Evolutionary conservation across 2,797 vertebrate species (phyloP).

Genomic region (Etheostoma perlongum): DNA sequence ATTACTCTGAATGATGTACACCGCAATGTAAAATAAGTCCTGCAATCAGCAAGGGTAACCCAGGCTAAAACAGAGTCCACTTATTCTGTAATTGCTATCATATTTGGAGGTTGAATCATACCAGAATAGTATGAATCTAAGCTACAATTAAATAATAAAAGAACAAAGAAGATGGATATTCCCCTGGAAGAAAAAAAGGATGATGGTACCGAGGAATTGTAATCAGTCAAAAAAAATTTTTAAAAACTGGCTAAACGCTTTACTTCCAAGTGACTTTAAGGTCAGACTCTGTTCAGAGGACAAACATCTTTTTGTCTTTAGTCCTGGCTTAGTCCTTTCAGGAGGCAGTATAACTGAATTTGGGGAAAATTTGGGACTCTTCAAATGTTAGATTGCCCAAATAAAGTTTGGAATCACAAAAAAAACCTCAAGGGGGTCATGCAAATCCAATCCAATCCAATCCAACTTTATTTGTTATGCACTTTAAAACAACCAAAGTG

Average conservation of each 20-base stretch:
- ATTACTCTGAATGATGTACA: conserved; percentile 67
- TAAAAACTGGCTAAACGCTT: conserved; percentile 37
- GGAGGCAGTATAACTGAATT: conserved; percentile 23
- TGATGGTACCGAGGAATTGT: conserved; percentile 6
- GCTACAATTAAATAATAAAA: not conserved
- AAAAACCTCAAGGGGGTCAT: not conserved
- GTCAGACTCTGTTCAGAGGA: conserved; percentile 42
- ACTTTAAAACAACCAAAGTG: no score
- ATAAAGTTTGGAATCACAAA: conserved; percentile 18
- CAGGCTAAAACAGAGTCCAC: conserved; percentile 30
- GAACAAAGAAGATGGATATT: not conserved
- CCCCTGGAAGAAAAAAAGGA: not conserved
- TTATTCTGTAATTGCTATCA: conserved; percentile 28
- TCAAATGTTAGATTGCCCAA: conserved; percentile 19
- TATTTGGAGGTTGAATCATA: conserved; percentile 21
- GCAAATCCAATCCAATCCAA: not conserved
- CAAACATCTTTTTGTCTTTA: not conserved
- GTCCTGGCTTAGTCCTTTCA: conserved; percentile 23
- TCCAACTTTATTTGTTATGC: no score
- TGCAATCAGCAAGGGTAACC: conserved; percentile 64
- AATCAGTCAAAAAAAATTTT: conserved; percentile 38
- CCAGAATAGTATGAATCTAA: not conserved
- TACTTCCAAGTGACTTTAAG: conserved; percentile 30
- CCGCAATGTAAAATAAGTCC: conserved; percentile 55
- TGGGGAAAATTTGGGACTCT: conserved; percentile 14